Conservation (phyloP, 2,113 vertebrate genomes). For the Pleuronectes platessa region DNA sequence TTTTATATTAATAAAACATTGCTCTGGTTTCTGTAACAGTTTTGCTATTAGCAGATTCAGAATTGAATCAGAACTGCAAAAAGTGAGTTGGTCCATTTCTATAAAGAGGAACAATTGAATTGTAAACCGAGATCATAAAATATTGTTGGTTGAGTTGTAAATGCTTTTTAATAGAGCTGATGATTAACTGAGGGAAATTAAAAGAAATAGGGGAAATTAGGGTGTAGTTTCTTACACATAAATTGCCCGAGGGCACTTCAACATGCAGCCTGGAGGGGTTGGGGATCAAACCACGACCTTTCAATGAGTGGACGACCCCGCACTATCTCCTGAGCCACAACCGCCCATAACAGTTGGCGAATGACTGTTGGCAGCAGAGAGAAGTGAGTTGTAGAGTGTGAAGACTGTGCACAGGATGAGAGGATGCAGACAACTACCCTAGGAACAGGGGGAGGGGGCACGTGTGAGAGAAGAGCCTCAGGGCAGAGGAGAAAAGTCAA, state of each 20-base stretch:
- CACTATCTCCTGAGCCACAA: background rate
- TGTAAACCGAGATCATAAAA: too few relatives aligned
- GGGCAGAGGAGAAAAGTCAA: conserved; percentile 7
- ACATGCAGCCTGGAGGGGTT: background rate
- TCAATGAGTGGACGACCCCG: background rate
- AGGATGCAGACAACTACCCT: conserved; percentile 37
- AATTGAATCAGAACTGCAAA: too few relatives aligned
- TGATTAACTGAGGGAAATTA: conserved; percentile 46
- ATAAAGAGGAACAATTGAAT: too few relatives aligned
- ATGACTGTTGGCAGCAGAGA: conserved; percentile 58
- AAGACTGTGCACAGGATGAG: conserved; percentile 26
- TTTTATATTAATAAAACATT: background rate
- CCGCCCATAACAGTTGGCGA: conserved; percentile 56
- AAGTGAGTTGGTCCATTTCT: too few relatives aligned
- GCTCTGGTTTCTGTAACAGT: background rate
- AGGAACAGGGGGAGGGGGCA: conserved; percentile 39
- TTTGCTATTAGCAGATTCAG: too few relatives aligned
- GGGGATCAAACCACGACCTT: background rate
- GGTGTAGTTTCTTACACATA: background rate
- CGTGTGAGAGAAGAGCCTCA: conserved; percentile 19
- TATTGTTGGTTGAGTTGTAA: background rate
- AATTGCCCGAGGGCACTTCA: background rate
- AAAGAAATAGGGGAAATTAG: conserved; percentile 29
- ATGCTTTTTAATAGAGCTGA: background rate
- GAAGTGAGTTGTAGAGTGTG: conserved; percentile 60